Conservation (phyloP, 2,797 vertebrate species). For the Coregonus sp. region DNA sequence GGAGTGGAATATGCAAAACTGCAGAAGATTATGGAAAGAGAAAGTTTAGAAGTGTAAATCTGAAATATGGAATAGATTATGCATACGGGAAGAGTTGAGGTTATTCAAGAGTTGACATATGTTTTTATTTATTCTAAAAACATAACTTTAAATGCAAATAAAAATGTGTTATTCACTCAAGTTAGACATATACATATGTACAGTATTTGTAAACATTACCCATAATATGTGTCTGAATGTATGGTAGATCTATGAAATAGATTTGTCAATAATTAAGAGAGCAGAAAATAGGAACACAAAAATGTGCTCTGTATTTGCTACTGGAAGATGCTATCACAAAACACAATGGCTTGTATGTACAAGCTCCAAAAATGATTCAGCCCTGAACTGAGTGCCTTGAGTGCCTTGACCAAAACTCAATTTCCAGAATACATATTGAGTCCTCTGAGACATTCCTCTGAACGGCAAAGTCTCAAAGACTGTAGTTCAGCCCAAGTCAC, state of each 20-base stretch:
- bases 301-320: not conserved
- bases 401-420: not conserved
- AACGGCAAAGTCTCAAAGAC: constrained; percentile 6
- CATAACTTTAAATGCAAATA: no score
- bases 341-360: not conserved
- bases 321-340: not conserved
- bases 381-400: not conserved
- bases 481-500: constrained; percentile 23
- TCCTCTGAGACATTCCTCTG: not conserved
- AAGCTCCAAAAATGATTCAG: not conserved
- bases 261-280: not conserved
- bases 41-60: not conserved
- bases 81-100: no score
- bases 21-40: not conserved
- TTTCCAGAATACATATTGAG: not conserved
- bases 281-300: not conserved
- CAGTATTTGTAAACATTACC: not conserved
- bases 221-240: not conserved
- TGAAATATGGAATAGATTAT: not conserved
- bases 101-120: no score
- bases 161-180: no score
- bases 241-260: not conserved
- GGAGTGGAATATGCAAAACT: not conserved
- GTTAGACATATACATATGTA: no score
- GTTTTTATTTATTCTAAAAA: no score